Base-by-base conservation (phyloP, 1,140 invertebrate genomes). In the Gryllus bimaculatus region DNA sequence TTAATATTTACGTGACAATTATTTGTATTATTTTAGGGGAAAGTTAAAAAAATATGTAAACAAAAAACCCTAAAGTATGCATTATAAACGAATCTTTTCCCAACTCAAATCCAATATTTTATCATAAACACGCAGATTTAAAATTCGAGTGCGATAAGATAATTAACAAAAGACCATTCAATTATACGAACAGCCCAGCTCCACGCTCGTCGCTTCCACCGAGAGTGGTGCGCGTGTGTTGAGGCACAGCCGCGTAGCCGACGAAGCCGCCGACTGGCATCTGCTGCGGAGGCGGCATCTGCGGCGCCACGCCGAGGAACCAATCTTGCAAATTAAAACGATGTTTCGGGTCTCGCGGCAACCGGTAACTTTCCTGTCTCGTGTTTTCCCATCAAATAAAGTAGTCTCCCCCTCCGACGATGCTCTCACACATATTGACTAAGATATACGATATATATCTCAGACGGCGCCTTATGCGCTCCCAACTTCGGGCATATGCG, bases 401-500 rank as follows among this genome's bases (percentile, higher is more conserved):
- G 54, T 66, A 66, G 54, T 13, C 54, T 66, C 54, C 54, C 26
- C 54, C 54, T 66, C 54, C 18, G 10, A 18, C 54, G 54, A 66
- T 66, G 54, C 54, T 66, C 54, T 66, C 54, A 66, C 54, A 66
- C 54, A 66, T 66, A 66, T 66, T 66, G 54, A 66, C 54, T 66
- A 66, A 66, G 54, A 66, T 66, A 66, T 66, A 66, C 54, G 54
- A 66, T 66, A 66, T 66, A 66, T 66, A 66, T 66, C 54, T 66
- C 54, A 7, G 18, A 7, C 54, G 10, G 54, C 54, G 54, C 10
- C 10, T 66, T 66, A 66, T 10, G 54, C 54, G 54, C 54, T 10
- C 54, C 54, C 2, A 66, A 66, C 54, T 66, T 66, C 54, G 54
- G 54, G 54, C 54, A 7, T 10, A 66, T 66, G 54, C 54, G 54